phyloP scores from a whole-genome alignment of 2,888 invertebrate genomes.

The Scaptomyza polygonia region DNA sequence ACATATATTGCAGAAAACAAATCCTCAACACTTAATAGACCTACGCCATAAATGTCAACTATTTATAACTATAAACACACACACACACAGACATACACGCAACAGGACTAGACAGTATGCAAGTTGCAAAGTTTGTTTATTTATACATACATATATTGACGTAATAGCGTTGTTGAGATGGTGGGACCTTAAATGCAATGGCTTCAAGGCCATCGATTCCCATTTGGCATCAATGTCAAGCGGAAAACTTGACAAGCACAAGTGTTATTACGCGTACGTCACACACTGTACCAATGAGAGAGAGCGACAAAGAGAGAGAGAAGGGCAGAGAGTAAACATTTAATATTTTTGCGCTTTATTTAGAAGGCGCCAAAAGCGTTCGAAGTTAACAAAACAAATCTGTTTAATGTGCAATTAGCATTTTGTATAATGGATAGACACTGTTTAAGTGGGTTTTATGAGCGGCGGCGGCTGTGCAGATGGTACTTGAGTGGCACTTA shows the following conservation, averaged over 20 bases:
- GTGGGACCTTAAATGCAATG: slow-evolving; percentile 31
- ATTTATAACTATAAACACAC: slow-evolving; percentile 26
- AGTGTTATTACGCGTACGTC: slow-evolving; percentile 47
- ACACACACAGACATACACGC: not conserved
- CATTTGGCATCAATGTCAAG: slow-evolving; percentile 25
- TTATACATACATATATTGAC: slow-evolving; percentile 33
- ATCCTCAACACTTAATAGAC: not conserved
- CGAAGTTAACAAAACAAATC: slow-evolving; percentile 8
- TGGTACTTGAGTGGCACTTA: slow-evolving; percentile 11
- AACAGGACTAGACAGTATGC: not conserved
- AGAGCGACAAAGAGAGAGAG: not conserved
- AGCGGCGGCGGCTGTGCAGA: slow-evolving; percentile 5
- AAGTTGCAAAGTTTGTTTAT: slow-evolving; percentile 6
- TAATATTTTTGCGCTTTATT: slow-evolving; percentile 12
- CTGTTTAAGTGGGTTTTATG: not conserved
- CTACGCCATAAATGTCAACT: slow-evolving; percentile 21
- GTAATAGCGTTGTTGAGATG: slow-evolving; percentile 9
- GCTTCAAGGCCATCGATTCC: slow-evolving; percentile 28
- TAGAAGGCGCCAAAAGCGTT: slow-evolving; percentile 16
- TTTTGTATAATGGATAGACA: slow-evolving; percentile 7
- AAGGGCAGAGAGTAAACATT: not conserved
- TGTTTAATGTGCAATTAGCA: slow-evolving; percentile 50
- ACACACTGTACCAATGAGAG: slow-evolving; percentile 18
- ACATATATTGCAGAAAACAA: not conserved
- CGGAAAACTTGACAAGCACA: slow-evolving; percentile 18